Percentiles rank a stretch among this genome's conserved stretches.
Conservation (phyloP, 2,888 invertebrate species). For the Hanleya hanleyi region DNA sequence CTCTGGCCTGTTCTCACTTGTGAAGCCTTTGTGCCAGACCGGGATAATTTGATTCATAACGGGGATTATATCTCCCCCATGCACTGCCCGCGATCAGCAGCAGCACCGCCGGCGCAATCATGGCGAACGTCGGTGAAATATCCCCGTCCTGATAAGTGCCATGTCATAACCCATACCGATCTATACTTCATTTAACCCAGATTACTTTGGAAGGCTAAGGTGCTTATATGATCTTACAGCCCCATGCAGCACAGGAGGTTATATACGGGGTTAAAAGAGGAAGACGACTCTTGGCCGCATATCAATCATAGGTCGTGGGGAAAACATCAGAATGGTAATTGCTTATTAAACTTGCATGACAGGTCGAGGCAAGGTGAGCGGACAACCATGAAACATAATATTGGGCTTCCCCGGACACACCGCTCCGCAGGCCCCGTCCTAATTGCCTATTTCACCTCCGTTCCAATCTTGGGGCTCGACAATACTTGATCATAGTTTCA, state of each 20-base stretch:
- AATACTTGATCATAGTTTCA: too few relatives aligned
- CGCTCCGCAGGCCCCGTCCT: too few relatives aligned
- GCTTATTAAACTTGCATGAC: slow-evolving; percentile 7
- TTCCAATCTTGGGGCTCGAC: too few relatives aligned
- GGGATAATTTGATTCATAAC: slow-evolving; percentile 11
- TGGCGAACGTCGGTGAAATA: background rate
- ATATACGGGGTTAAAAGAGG: background rate
- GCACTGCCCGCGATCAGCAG: background rate
- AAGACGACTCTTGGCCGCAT: background rate
- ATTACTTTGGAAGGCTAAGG: background rate
- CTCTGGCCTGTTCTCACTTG: background rate
- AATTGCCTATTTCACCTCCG: too few relatives aligned
- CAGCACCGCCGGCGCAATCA: background rate
- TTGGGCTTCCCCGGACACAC: too few relatives aligned
- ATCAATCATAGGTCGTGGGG: slow-evolving; percentile 7
- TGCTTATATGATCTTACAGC: slow-evolving; percentile 3
- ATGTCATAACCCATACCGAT: slow-evolving; percentile 10
- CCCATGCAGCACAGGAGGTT: background rate
- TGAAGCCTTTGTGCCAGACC: background rate
- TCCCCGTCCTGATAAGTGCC: background rate
- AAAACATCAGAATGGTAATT: slow-evolving; percentile 11
- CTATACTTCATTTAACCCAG: slow-evolving; percentile 4
- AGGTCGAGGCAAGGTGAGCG: background rate
- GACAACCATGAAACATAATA: slow-evolving; percentile 7
- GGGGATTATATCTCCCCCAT: slow-evolving; percentile 6